phyloP scores from a whole-genome alignment of 2,113 vertebrate genomes.

The Xiphophorus hellerii region DNA sequence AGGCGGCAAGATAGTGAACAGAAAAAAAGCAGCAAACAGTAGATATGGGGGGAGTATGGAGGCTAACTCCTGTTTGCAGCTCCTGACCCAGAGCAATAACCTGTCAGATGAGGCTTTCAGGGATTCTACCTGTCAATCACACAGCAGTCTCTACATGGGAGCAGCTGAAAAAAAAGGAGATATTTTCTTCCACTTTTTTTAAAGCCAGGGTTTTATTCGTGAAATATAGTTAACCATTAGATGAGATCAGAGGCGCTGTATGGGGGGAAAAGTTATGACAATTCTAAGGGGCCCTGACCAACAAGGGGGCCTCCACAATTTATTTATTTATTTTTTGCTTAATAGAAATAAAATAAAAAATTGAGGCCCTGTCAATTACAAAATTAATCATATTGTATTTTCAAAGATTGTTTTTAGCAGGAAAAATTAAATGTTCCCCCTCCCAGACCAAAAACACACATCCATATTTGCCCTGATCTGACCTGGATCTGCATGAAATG shows the following conservation, averaged over 20 bases:
- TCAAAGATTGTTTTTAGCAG: no score
- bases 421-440: no score
- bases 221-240: slow-evolving; percentile 1
- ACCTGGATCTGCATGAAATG: no score
- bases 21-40: slow-evolving; percentile 28
- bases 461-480: no score
- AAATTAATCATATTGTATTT: no score
- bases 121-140: slow-evolving; percentile 71
- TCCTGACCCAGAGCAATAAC: slow-evolving; percentile 72
- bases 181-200: slow-evolving; percentile 25
- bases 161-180: slow-evolving; percentile 28
- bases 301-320: no score
- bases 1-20: slow-evolving; percentile 45
- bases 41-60: slow-evolving; percentile 38
- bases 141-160: slow-evolving; percentile 10
- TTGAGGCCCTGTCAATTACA: no score
- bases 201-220: slow-evolving; percentile 10
- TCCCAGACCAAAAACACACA: no score
- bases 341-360: no score
- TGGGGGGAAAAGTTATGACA: no score
- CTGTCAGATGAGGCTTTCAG: slow-evolving; percentile 62
- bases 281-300: no score
- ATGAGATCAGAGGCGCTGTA: neutral
- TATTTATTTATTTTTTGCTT: no score
- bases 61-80: slow-evolving; percentile 47